These are phyloP conservation scores for Synanthedon andrenaeformis DNA, from an alignment of 2,888 invertebrate genomes.

Conservation along the genomic window DNA sequence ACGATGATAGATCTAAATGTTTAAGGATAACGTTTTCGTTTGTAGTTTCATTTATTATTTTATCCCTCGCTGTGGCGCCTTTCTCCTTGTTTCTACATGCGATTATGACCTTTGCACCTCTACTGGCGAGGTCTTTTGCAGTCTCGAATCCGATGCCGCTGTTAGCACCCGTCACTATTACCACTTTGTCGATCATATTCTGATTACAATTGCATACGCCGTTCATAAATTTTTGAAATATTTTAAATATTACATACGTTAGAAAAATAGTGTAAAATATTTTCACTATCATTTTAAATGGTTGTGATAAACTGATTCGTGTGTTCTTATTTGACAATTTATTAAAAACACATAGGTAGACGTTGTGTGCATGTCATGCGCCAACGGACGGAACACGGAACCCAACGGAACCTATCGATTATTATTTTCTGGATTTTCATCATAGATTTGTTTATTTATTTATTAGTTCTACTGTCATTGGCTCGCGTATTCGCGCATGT, in stretches of 20 bases:
- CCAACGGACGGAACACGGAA: too few relatives aligned
- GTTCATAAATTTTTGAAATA: conserved; percentile 13
- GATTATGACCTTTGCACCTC: conserved; percentile 65
- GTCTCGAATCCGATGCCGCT: conserved; percentile 39
- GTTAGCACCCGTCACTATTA: conserved; percentile 42
- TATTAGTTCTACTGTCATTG: too few relatives aligned
- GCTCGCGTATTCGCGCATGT: too few relatives aligned
- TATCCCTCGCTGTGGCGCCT: conserved; percentile 52
- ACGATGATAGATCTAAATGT: conserved; percentile 78
- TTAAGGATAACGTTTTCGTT: conserved; percentile 75
- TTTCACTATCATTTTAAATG: background rate
- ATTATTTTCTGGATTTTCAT: too few relatives aligned
- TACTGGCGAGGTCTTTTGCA: conserved; percentile 40
- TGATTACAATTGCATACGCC: conserved; percentile 12
- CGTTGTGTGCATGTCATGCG: too few relatives aligned
- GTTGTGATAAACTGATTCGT: too few relatives aligned
- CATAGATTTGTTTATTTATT: too few relatives aligned
- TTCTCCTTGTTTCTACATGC: conserved; percentile 54
- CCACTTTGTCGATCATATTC: conserved; percentile 25
- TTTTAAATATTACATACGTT: background rate
- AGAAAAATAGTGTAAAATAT: background rate
- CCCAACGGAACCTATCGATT: too few relatives aligned
- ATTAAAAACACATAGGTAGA: too few relatives aligned
- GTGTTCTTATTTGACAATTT: too few relatives aligned
- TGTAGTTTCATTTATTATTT: conserved; percentile 72